phyloP scores from a whole-genome alignment of 2,888 invertebrate genomes.

The Iselma pallidipennis region DNA sequence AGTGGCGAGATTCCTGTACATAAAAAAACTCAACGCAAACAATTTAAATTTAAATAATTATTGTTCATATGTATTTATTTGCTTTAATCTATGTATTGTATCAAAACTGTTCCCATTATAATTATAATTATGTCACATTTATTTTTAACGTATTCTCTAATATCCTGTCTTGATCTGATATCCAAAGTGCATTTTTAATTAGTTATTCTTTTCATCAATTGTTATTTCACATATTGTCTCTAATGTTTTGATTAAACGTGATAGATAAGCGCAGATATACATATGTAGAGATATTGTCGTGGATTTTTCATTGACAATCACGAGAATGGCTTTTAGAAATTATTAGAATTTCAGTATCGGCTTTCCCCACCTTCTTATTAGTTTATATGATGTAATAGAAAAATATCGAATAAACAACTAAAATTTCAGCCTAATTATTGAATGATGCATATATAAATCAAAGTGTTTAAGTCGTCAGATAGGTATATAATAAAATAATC shows the following conservation, averaged over 20 bases:
- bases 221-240: slow-evolving; percentile 20
- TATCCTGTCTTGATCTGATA: slow-evolving; percentile 20
- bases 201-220: slow-evolving; percentile 18
- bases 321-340: background rate
- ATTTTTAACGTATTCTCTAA: slow-evolving; percentile 37
- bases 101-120: background rate
- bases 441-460: background rate
- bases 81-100: background rate
- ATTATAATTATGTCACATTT: slow-evolving; percentile 33
- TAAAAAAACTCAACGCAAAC: too few relatives aligned
- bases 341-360: background rate
- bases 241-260: slow-evolving; percentile 22
- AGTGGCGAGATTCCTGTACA: too few relatives aligned
- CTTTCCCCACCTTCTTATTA: background rate
- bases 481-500: background rate
- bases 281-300: background rate
- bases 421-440: background rate
- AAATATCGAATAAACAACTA: background rate
- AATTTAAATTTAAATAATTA: too few relatives aligned
- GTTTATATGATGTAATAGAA: background rate
- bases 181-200: slow-evolving; percentile 20
- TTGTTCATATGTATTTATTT: too few relatives aligned
- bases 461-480: background rate
- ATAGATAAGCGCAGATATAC: slow-evolving; percentile 15
- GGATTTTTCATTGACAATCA: background rate